Percentiles rank a stretch among this genome's conserved stretches.
phyloP scores from a whole-genome alignment of 1,140 invertebrate genomes.

The Hyposmocoma kahamanoa region DNA sequence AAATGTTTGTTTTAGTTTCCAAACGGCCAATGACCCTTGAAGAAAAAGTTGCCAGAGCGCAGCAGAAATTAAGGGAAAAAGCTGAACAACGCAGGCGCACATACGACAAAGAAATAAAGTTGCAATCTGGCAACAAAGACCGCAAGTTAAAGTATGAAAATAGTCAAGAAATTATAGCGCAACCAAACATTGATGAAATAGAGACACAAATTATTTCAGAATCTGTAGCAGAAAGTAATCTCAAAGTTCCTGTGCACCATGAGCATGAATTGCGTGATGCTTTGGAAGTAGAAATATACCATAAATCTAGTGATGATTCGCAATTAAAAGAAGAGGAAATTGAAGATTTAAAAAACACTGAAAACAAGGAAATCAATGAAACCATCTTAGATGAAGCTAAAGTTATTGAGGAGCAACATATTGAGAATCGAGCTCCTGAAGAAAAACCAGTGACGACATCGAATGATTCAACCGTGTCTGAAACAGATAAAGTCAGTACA shows the following conservation, averaged over 20 bases:
- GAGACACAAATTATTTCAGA: too few relatives aligned
- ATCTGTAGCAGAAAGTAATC: too few relatives aligned
- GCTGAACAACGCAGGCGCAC: conserved; percentile 28
- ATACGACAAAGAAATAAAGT: conserved; percentile 24
- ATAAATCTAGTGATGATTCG: conserved; percentile 7
- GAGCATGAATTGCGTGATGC: background rate
- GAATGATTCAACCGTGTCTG: too few relatives aligned
- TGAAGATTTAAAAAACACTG: background rate
- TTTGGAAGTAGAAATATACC: conserved; percentile 18
- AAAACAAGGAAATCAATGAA: background rate
- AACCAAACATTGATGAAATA: too few relatives aligned
- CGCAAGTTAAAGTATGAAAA: too few relatives aligned
- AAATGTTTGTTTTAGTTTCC: conserved; percentile 20
- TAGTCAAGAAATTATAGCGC: too few relatives aligned
- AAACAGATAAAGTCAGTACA: too few relatives aligned
- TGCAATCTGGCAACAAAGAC: too few relatives aligned
- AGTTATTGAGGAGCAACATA: background rate
- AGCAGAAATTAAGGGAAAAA: conserved; percentile 37
- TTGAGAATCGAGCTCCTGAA: too few relatives aligned
- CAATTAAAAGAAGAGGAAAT: background rate
- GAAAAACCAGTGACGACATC: too few relatives aligned
- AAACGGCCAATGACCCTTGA: conserved; percentile 28
- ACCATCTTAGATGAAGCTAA: background rate
- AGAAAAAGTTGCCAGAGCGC: conserved; percentile 41
- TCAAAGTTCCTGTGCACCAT: background rate